These are phyloP conservation scores for Poecilia velifera DNA, from an alignment of 2,797 vertebrate species.

Conservation along the genomic window DNA sequence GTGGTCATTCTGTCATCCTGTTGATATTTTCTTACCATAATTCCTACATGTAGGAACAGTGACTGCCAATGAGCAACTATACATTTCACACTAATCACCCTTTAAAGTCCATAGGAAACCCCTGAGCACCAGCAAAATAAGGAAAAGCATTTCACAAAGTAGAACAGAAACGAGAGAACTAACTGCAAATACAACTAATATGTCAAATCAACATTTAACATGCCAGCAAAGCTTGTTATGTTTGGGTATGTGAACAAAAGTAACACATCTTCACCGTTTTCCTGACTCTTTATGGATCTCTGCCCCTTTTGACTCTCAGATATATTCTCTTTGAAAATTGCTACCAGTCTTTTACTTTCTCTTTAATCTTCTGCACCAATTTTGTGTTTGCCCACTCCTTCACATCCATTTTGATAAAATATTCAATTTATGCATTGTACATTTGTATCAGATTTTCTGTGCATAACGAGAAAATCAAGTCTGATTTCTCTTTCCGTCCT, in stretches of 20 bases:
- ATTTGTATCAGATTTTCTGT: background rate
- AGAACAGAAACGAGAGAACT: background rate
- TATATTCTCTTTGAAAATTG: background rate
- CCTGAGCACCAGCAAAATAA: background rate
- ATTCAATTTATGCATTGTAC: background rate
- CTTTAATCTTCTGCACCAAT: background rate
- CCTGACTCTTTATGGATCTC: background rate
- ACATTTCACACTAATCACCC: background rate
- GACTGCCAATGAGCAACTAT: no score
- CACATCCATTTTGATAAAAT: background rate
- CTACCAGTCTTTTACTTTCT: background rate
- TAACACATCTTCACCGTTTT: background rate
- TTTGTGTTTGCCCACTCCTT: background rate
- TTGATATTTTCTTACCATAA: background rate
- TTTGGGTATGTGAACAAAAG: background rate
- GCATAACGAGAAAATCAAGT: background rate
- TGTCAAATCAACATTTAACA: background rate
- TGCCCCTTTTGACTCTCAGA: background rate
- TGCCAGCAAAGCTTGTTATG: background rate
- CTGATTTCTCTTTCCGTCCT: background rate
- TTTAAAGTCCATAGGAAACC: background rate
- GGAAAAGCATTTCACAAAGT: background rate
- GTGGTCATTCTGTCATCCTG: background rate
- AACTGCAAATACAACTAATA: background rate
- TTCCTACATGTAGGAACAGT: background rate